phyloP scores from a whole-genome alignment of 2,888 invertebrate species.

The Aphidoletes aphidimyza region DNA sequence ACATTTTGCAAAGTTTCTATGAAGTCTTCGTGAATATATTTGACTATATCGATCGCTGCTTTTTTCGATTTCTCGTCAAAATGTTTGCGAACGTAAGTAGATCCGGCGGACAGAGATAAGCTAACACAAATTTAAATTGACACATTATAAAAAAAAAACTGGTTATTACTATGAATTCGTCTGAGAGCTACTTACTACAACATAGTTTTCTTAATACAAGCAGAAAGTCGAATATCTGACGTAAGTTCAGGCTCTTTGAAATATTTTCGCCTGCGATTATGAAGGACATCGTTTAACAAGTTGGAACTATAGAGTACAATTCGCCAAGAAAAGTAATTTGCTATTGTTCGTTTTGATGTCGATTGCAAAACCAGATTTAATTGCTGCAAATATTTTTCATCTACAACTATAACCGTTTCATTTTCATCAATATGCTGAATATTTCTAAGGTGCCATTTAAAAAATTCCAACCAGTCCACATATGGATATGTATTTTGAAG shows the following conservation, averaged over 20 bases:
- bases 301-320: conserved; percentile 83
- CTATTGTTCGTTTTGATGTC: conserved; percentile 75
- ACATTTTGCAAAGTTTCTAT: conserved; percentile 80
- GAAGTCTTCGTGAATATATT: conserved; percentile 84
- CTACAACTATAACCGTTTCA: conserved; percentile 85
- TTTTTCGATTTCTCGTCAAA: conserved; percentile 87
- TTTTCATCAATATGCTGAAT: conserved; percentile 72
- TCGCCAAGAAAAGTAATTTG: conserved; percentile 95
- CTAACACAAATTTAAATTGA: conserved; percentile 67
- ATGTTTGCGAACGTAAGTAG: conserved; percentile 86
- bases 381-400: conserved; percentile 80
- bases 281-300: conserved; percentile 81
- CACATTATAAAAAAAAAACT: background rate
- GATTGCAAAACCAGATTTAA: conserved; percentile 72
- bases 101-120: conserved; percentile 80
- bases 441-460: conserved; percentile 78
- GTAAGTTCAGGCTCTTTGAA: background rate
- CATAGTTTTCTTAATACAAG: conserved; percentile 19
- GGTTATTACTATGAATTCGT: background rate
- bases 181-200: background rate
- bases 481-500: conserved; percentile 76
- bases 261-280: conserved; percentile 76
- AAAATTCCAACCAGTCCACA: conserved; percentile 73
- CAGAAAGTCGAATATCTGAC: background rate
- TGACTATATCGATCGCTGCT: conserved; percentile 87